Evolutionary conservation across 2,113 vertebrate genomes (phyloP).

Genomic region (Chaetorhynchus papuensis): DNA sequence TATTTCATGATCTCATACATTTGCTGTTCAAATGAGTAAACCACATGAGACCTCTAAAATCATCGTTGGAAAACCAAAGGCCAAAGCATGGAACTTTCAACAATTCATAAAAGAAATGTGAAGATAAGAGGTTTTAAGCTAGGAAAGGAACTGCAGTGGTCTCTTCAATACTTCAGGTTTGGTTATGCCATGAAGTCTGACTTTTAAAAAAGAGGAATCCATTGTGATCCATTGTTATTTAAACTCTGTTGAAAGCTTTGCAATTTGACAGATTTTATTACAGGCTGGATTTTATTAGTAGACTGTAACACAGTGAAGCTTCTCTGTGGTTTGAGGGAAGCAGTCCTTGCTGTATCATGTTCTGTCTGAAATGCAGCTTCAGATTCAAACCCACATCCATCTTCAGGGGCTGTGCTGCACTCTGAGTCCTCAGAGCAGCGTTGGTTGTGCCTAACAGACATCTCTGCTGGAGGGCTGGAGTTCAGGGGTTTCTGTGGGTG

Average conservation of each 20-base stretch:
- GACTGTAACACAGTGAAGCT: not conserved
- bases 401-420: not conserved
- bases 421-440: not conserved
- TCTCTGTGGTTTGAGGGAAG: not conserved
- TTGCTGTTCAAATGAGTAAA: not conserved
- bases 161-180: not conserved
- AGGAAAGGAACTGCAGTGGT: not conserved
- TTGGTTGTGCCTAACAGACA: rapidly evolving
- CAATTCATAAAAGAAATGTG: not conserved
- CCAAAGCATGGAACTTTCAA: not conserved
- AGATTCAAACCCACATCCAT: not conserved
- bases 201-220: not conserved
- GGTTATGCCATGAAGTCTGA: not conserved
- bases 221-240: not conserved
- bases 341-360: not conserved
- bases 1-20: not conserved
- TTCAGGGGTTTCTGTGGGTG: not conserved
- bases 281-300: not conserved
- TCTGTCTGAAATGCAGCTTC: not conserved
- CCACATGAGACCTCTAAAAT: not conserved
- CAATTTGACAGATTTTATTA: not conserved
- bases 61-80: not conserved
- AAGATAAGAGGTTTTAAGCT: not conserved
- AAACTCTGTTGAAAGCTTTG: not conserved
- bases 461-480: not conserved